phyloP scores from a whole-genome alignment of 1,140 invertebrate species.

The Caenorhabditis brenneri region DNA sequence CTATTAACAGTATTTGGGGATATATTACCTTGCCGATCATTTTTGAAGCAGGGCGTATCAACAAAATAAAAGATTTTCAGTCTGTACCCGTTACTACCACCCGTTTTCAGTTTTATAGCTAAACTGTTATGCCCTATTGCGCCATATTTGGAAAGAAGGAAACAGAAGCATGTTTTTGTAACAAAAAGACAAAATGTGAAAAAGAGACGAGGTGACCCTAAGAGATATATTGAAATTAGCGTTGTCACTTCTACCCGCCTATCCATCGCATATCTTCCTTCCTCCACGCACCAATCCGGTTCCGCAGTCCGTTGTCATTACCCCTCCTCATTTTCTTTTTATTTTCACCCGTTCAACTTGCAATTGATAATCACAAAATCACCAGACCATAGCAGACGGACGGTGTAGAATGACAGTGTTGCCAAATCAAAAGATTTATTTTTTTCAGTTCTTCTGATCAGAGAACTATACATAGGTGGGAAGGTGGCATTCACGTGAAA shows the following conservation, averaged over 20 bases:
- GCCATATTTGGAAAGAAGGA: conserved; percentile 19
- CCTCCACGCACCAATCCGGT: conserved; percentile 37
- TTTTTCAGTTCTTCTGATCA: background rate
- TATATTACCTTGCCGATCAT: background rate
- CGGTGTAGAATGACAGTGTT: background rate
- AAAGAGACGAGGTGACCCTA: background rate
- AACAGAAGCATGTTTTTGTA: background rate
- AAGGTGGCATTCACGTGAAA: background rate
- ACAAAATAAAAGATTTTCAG: background rate
- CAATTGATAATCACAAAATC: conserved; percentile 21
- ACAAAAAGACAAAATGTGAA: too few species aligned
- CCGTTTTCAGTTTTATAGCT: background rate
- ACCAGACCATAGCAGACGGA: background rate
- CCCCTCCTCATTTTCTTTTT: background rate
- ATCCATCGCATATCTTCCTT: background rate
- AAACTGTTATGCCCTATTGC: conserved; percentile 24
- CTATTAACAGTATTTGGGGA: too few species aligned
- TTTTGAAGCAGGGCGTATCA: background rate
- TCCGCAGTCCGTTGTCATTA: conserved; percentile 26
- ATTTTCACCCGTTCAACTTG: conserved; percentile 17
- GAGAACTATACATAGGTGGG: background rate
- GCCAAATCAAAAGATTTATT: background rate
- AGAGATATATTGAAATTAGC: background rate
- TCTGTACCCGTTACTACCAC: background rate
- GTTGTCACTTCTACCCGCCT: background rate